These are phyloP conservation scores for Mustelus asterias DNA, from an alignment of 2,113 vertebrate species.

Conservation along the genomic window DNA sequence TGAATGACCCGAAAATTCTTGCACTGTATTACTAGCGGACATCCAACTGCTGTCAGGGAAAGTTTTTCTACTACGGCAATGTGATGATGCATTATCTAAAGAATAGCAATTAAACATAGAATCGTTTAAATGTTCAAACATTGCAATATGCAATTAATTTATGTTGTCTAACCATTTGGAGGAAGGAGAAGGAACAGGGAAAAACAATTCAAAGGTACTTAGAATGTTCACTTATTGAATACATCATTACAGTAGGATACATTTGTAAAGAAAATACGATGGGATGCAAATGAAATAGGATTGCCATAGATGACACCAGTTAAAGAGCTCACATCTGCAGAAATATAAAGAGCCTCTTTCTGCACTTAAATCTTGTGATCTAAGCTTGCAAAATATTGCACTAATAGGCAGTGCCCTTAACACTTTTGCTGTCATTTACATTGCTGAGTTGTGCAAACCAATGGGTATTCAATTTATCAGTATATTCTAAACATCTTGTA, in stretches of 20 bases:
- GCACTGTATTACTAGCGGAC: conserved; percentile 90
- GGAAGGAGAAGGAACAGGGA: neutral
- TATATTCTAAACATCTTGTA: neutral
- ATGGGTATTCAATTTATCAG: neutral
- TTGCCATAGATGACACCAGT: neutral
- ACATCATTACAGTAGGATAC: neutral
- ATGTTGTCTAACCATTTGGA: neutral
- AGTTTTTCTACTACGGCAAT: conserved; percentile 90
- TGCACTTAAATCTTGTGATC: neutral
- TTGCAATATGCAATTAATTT: neutral
- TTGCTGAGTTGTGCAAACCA: neutral
- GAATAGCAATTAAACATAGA: neutral
- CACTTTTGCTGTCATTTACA: neutral
- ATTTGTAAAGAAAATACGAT: neutral
- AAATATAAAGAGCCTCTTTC: neutral
- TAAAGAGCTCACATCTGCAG: neutral
- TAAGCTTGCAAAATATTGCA: neutral
- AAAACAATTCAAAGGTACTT: neutral
- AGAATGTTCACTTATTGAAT: neutral
- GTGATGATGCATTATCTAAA: conserved; percentile 91
- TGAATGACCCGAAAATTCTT: conserved; percentile 90
- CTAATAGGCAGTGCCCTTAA: neutral
- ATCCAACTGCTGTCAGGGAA: conserved; percentile 84
- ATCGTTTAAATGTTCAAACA: neutral
- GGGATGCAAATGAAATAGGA: neutral